These are phyloP conservation scores for Caenorhabditis imperialis DNA, from an alignment of 2,888 invertebrate genomes.

Conservation along the genomic window DNA sequence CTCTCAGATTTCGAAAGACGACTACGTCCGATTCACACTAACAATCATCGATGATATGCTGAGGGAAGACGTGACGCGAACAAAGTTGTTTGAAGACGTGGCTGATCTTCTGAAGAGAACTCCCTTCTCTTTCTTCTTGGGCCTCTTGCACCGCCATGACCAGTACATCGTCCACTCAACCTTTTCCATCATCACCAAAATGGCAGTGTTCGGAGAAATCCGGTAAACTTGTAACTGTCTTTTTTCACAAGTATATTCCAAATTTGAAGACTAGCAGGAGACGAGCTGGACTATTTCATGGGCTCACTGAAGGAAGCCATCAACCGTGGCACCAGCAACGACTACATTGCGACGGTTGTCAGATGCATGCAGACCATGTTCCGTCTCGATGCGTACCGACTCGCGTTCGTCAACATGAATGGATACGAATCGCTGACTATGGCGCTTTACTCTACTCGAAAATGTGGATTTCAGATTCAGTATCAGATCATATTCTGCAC, in stretches of 20 bases:
- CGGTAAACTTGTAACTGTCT: constrained; percentile 2
- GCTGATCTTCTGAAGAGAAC: constrained; percentile 43
- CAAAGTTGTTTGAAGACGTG: constrained; percentile 39
- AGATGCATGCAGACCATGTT: constrained; percentile 52
- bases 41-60: constrained; percentile 50
- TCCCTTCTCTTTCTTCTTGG: constrained; percentile 37
- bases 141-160: constrained; percentile 40
- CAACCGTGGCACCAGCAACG: constrained; percentile 36
- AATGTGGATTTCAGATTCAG: constrained; percentile 50
- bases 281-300: constrained; percentile 49
- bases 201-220: constrained; percentile 31
- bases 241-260: background rate
- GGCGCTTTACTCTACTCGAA: constrained; percentile 43
- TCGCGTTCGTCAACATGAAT: constrained; percentile 44
- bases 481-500: constrained; percentile 52
- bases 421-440: constrained; percentile 43
- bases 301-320: constrained; percentile 41
- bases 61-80: constrained; percentile 33
- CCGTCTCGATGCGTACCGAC: constrained; percentile 28
- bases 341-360: constrained; percentile 43
- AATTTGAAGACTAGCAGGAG: constrained; percentile 31
- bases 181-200: constrained; percentile 36
- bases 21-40: constrained; percentile 39
- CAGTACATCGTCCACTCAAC: constrained; percentile 41
- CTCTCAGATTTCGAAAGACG: constrained; percentile 45